Base-by-base conservation (phyloP, 2,888 invertebrate genomes). In the Serripes groenlandicus region DNA sequence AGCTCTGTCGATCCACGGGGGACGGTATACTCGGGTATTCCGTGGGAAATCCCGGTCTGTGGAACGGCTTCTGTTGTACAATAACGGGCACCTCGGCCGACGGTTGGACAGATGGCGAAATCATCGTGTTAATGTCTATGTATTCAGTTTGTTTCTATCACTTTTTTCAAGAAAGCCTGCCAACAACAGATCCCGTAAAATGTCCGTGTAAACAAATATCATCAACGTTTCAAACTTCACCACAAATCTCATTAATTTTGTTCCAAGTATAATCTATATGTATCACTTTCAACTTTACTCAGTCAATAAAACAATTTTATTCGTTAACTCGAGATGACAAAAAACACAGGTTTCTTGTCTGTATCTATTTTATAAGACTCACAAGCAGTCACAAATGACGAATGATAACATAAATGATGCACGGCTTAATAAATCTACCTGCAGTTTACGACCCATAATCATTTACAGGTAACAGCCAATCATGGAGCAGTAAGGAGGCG, bases 11-110 rank as follows among this genome's bases (percentile, higher is more conserved):
- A 21, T 84, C 84, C n/a, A 81, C 62, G 23, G 84, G 84, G 2
- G 84, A 84, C 62, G 83, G 86, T 4, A 86, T 71, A n/a, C 73
- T 76, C 56, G 78, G 86, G 37, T 83, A 86, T 35, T 86, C 86
- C 49, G 56, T 62, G 56, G 86, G 86, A 34, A 86, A 86, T 28
- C 86, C 86, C 3, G 86, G 86, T 15, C 86, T 72, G 49, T 86
- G 86, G 49, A 86, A 86, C 34, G 86, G 86, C 54, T 86, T 86
- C 30, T 83, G 83, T 28, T 80, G 83, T 15, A 81, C 81, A 34
- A 54, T 64, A 2, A 76, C 52, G 21, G 76, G 70, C n/a, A 82
- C 68, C 5, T 82, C 85, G 18, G 78, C 26, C 0, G 75, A 60
- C 18, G 37, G 34, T 4, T 75, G 42, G 1, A 74, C 78, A 3